Base-by-base conservation (phyloP, 2,113 vertebrate genomes). In the Crotalus helleri region DNA sequence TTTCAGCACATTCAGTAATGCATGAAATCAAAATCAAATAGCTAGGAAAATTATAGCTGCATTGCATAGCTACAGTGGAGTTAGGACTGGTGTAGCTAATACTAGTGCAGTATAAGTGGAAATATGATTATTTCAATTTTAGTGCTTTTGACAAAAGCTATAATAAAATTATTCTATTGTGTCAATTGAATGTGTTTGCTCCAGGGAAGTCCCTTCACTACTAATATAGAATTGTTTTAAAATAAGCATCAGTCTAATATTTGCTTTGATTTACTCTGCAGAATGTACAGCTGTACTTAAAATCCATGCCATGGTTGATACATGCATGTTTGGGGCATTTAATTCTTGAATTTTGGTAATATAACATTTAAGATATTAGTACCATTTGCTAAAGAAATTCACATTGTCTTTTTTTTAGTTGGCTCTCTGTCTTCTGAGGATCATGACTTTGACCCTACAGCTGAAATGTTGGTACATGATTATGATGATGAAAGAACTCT, bases 381-480 rank as follows among this genome's bases (percentile, higher is more conserved):
- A 10, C 85, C 51, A 10, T 88, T 88, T 88, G 86, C 1, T 94
- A 81, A 96, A 92, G 10, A 53, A 0, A 96, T 92, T 97, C 19
- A 85, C 90, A 59, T 95, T 89, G 90, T 95, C 95, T 94, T 55
- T 81, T 51, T 96, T 92, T 9, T 95, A 99, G 99, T 99, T 98
- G 99, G 99, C 97, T 99, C 99, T 97, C 98, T 99, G 97, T 99
- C 99, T 21, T 99, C 99, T 92, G 99, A 99, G 95, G 99, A 99
- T 97, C 99, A 99, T 98, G 99, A 99, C 96, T 99, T 99, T 96
- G 99, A 99, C 97, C 99, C 99, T 11, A 98, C 99, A 90, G 98
- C 98, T 97, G 99, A 99, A 97, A 99, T 99, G 99, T 95, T 99
- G 98, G 99, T 99, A 94, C 99, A 99, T 93, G 99, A 99, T 95